Percentiles rank a stretch among this genome's conserved stretches.
Evolutionary conservation across 2,113 vertebrate genomes (phyloP).

Genomic region (Phycodurus eques): DNA sequence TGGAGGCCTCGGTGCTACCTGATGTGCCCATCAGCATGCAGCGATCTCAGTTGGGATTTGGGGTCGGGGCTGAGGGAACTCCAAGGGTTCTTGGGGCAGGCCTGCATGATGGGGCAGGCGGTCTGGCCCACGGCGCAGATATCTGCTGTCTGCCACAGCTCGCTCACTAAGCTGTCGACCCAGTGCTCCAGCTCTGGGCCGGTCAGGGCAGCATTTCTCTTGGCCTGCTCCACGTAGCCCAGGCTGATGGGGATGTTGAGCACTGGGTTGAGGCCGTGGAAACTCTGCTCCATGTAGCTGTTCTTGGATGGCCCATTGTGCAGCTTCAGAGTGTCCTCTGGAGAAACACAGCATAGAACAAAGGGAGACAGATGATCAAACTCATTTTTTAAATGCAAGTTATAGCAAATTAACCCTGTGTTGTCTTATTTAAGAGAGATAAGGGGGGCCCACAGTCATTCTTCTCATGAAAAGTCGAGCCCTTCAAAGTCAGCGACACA

Average conservation of each 20-base stretch:
- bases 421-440: constrained; percentile 28
- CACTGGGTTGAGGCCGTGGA: constrained; percentile 92
- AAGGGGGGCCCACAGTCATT: constrained; percentile 37
- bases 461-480: constrained; percentile 22
- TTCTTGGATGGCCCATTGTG: constrained; percentile 88
- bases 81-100: constrained; percentile 89
- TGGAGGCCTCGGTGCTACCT: constrained; percentile 85
- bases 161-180: constrained; percentile 84
- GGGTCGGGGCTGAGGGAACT: constrained; percentile 95
- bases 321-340: constrained; percentile 86
- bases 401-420: constrained; percentile 8
- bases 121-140: constrained; percentile 80
- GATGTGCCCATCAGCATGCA: constrained; percentile 85
- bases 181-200: constrained; percentile 83
- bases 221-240: constrained; percentile 82
- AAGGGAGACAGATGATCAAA: constrained; percentile 5
- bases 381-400: constrained; percentile 3
- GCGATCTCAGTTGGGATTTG: constrained; percentile 85
- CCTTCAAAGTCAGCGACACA: constrained; percentile 26
- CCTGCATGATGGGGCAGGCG: constrained; percentile 87
- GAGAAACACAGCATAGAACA: constrained; percentile 32
- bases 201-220: constrained; percentile 78
- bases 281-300: constrained; percentile 99
- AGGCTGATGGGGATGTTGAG: constrained; percentile 86
- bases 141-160: constrained; percentile 87